These are phyloP conservation scores for Lasioglossum morio DNA, from an alignment of 2,888 invertebrate species.

Conservation along the genomic window DNA sequence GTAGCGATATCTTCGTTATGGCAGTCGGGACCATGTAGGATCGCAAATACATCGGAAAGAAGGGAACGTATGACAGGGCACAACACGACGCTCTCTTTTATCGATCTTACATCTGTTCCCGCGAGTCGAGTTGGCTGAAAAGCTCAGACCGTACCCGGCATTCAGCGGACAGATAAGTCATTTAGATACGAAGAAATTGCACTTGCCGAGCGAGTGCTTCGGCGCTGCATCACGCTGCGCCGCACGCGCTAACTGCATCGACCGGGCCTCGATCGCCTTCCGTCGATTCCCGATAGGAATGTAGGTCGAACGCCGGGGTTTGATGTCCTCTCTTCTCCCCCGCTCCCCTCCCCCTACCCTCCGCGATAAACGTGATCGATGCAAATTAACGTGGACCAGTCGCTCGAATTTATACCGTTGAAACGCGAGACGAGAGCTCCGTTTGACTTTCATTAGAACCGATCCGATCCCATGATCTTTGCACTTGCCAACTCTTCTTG, in stretches of 20 bases:
- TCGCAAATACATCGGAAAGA: constrained; percentile 58
- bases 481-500: background rate
- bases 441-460: background rate
- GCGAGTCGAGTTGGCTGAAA: constrained; percentile 62
- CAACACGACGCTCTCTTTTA: constrained; percentile 64
- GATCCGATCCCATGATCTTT: background rate
- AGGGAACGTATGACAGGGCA: constrained; percentile 39
- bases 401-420: constrained; percentile 27
- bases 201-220: constrained; percentile 39
- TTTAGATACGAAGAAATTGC: constrained; percentile 81
- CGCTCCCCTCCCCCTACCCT: accelerated
- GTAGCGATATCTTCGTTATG: constrained; percentile 25
- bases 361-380: constrained; percentile 35
- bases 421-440: constrained; percentile 5
- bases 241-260: constrained; percentile 44
- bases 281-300: constrained; percentile 43
- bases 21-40: constrained; percentile 20
- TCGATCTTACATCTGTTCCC: constrained; percentile 67
- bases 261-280: constrained; percentile 44
- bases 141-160: constrained; percentile 67
- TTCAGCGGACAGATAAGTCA: constrained; percentile 78
- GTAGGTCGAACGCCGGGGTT: constrained; percentile 36
- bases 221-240: constrained; percentile 23
- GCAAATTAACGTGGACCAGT: constrained; percentile 44
- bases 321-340: background rate